A percentile compares a stretch with the other conserved stretches of the same genome.
Evolutionary conservation across 2,888 invertebrate species (phyloP).

Genomic region (Punctoribates punctum): DNA sequence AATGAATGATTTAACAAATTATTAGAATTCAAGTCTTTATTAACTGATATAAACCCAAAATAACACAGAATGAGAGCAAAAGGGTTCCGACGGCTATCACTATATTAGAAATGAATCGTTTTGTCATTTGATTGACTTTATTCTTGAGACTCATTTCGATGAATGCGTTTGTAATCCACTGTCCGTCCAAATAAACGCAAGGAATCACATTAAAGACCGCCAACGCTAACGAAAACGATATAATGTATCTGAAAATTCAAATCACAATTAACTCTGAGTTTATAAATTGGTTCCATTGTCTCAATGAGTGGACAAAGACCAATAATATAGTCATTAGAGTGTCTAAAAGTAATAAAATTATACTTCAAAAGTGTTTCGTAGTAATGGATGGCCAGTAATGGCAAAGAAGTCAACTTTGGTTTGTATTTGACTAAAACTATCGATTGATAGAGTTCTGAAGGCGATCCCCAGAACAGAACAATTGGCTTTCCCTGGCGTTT

Average conservation of each 20-base stretch:
- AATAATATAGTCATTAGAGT: not conserved
- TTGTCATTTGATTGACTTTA: not conserved
- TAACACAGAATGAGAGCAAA: constrained; percentile 13
- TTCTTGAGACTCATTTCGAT: constrained; percentile 50
- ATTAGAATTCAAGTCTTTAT: not conserved
- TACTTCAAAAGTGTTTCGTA: constrained; percentile 65
- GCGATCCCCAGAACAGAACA: constrained; percentile 74
- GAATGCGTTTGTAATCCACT: constrained; percentile 69
- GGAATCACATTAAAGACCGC: constrained; percentile 87
- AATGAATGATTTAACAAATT: not conserved
- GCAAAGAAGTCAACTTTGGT: constrained; percentile 55
- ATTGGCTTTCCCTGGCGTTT: constrained; percentile 11
- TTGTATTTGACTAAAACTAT: constrained; percentile 51
- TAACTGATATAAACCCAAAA: constrained; percentile 25
- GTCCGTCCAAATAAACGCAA: constrained; percentile 88
- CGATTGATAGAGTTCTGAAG: constrained; percentile 64
- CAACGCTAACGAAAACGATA: constrained; percentile 79
- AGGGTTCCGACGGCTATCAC: constrained; percentile 4
- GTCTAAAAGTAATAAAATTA: too few species aligned
- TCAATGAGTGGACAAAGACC: too few species aligned
- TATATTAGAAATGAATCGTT: constrained; percentile 19
- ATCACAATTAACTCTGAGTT: constrained; percentile 53
- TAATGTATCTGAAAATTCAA: constrained; percentile 8
- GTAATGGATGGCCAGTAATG: constrained; percentile 49
- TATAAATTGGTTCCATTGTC: not conserved